These are phyloP conservation scores for Neosilurus hyrtlii DNA, from an alignment of 2,797 vertebrate genomes.

Conservation along the genomic window DNA sequence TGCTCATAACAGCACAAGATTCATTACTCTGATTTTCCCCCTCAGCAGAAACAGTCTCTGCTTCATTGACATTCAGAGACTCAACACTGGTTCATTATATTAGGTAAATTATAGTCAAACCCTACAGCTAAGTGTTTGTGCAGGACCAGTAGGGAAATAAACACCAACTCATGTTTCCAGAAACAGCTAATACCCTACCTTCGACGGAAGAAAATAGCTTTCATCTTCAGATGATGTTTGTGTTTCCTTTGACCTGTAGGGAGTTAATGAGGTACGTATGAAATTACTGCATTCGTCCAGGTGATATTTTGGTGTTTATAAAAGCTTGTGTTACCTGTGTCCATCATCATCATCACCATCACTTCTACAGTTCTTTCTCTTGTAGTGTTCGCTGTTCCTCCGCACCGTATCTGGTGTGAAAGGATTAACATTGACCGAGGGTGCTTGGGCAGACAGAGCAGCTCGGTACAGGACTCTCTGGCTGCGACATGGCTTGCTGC, in stretches of 20 bases:
- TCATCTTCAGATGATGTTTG: conserved; percentile 77
- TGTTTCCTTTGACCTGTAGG: conserved; percentile 69
- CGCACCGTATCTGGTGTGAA: conserved; percentile 87
- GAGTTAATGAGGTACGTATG: neutral
- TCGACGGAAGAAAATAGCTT: conserved; percentile 74
- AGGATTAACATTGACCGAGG: conserved; percentile 89
- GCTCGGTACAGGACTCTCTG: conserved; percentile 66
- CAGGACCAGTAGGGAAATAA: neutral
- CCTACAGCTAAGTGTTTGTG: neutral
- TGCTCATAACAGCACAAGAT: neutral
- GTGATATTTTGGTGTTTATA: neutral
- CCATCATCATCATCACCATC: conserved; percentile 69
- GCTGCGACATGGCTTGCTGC: conserved; percentile 66
- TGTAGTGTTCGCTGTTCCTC: conserved; percentile 66
- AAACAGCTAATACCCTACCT: conserved; percentile 64
- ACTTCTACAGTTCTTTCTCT: conserved; percentile 72
- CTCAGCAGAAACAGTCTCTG: neutral
- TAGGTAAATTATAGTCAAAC: neutral
- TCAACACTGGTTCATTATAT: no score
- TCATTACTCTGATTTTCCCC: no score
- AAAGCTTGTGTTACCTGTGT: conserved; percentile 58
- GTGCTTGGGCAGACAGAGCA: conserved; percentile 60
- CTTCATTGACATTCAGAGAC: no score
- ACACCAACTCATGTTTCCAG: neutral
- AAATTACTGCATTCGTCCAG: neutral